These are phyloP conservation scores for Melanaphis sacchari DNA, from an alignment of 1,140 invertebrate species.

Conservation along the genomic window DNA sequence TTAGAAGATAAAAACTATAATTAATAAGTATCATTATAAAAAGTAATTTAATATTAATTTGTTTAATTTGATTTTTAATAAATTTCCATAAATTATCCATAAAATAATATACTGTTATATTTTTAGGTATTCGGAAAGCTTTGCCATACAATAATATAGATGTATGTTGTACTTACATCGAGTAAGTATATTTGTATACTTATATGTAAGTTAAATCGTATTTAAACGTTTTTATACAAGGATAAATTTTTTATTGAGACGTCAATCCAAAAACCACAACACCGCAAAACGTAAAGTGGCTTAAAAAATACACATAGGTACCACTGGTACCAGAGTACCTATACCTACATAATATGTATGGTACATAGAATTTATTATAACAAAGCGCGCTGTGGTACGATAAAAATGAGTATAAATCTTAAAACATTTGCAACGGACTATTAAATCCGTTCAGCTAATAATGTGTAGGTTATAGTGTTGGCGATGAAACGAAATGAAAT, in stretches of 20 bases:
- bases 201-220: background rate
- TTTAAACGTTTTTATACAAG: background rate
- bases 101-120: background rate
- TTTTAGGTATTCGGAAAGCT: background rate
- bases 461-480: background rate
- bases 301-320: background rate
- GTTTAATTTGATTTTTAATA: too few relatives aligned
- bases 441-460: slow-evolving; percentile 47
- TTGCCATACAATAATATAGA: background rate
- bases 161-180: background rate
- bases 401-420: slow-evolving; percentile 26
- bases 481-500: background rate
- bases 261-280: slow-evolving; percentile 44
- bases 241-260: slow-evolving; percentile 16
- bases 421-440: slow-evolving; percentile 54
- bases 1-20: too few relatives aligned
- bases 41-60: too few relatives aligned
- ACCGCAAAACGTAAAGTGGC: slow-evolving; percentile 43
- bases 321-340: background rate
- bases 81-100: background rate
- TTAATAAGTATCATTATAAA: too few relatives aligned
- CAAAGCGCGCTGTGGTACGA: background rate
- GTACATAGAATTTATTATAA: background rate
- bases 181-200: background rate
- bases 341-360: background rate